These are phyloP conservation scores for Takifugu ocellatus DNA, from an alignment of 2,797 vertebrate genomes.

Conservation along the genomic window DNA sequence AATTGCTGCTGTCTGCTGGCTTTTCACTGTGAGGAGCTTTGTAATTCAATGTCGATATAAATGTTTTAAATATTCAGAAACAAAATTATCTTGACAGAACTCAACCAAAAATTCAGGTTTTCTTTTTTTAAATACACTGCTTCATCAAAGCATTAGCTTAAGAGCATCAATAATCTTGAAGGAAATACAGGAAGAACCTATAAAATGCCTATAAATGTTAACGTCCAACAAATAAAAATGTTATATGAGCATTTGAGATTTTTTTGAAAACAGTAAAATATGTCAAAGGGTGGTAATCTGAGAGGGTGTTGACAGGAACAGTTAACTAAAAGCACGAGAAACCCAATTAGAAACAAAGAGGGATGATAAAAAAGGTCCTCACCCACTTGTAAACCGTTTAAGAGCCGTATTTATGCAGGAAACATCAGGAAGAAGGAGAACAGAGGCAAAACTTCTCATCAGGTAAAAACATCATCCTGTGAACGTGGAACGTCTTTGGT, in stretches of 20 bases:
- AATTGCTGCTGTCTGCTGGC: too few relatives aligned
- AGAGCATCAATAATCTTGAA: background rate
- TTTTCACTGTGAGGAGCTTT: too few relatives aligned
- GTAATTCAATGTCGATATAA: too few relatives aligned
- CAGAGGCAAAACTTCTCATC: background rate
- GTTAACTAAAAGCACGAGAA: slow-evolving; percentile 18
- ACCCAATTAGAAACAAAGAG: slow-evolving; percentile 8
- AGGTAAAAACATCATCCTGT: slow-evolving; percentile 30
- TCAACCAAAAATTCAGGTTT: too few relatives aligned
- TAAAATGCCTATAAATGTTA: slow-evolving; percentile 23
- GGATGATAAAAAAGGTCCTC: slow-evolving; percentile 36
- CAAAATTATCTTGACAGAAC: too few relatives aligned
- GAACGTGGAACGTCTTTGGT: too few relatives aligned
- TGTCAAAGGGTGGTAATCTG: slow-evolving; percentile 20
- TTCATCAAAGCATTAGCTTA: too few relatives aligned
- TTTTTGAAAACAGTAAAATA: slow-evolving; percentile 22
- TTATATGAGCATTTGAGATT: too few relatives aligned
- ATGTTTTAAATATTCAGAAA: too few relatives aligned
- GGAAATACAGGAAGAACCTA: background rate
- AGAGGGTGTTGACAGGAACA: slow-evolving; percentile 32
- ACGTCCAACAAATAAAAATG: too few relatives aligned
- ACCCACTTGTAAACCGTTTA: slow-evolving; percentile 19
- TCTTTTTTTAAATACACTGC: too few relatives aligned
- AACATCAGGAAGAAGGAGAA: slow-evolving; percentile 1
- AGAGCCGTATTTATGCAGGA: slow-evolving; percentile 14